Conservation (phyloP, 2,113 vertebrate species). For the Craseonycteris thonglongyai region DNA sequence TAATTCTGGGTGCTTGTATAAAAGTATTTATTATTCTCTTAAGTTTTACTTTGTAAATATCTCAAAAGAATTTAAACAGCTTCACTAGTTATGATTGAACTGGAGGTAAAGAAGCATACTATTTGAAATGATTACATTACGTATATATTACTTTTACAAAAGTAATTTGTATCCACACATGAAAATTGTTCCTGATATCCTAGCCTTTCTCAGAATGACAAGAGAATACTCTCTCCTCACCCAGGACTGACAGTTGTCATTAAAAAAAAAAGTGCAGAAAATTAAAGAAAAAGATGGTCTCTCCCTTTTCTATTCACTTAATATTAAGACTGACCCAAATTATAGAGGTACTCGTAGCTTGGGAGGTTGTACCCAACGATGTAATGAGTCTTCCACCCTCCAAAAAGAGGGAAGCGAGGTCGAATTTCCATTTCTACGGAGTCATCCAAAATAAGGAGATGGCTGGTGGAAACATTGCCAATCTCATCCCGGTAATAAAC, state of each 20-base stretch:
- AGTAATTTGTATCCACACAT: neutral
- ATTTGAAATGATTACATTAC: neutral
- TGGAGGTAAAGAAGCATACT: neutral
- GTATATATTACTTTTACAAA: neutral
- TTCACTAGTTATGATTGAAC: neutral
- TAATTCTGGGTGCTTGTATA: neutral
- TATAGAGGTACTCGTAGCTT: conserved; percentile 98
- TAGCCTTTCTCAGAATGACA: neutral
- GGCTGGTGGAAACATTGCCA: conserved; percentile 98
- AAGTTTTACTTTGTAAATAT: neutral
- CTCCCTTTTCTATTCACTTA: neutral
- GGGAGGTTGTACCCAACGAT: conserved; percentile 97
- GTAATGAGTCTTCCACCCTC: conserved; percentile 99
- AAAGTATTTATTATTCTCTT: neutral
- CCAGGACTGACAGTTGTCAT: neutral
- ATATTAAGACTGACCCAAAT: conserved; percentile 84
- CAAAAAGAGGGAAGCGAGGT: conserved; percentile 96
- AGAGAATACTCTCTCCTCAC: neutral
- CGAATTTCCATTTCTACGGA: conserved; percentile 98
- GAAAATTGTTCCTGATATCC: neutral
- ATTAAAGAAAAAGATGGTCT: neutral
- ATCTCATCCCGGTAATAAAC: conserved; percentile 99
- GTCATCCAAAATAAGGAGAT: conserved; percentile 95
- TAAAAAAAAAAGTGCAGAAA: neutral
- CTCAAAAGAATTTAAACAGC: neutral